These are phyloP conservation scores for Andrena chrysosceles DNA, from an alignment of 2,888 invertebrate species.

Conservation along the genomic window DNA sequence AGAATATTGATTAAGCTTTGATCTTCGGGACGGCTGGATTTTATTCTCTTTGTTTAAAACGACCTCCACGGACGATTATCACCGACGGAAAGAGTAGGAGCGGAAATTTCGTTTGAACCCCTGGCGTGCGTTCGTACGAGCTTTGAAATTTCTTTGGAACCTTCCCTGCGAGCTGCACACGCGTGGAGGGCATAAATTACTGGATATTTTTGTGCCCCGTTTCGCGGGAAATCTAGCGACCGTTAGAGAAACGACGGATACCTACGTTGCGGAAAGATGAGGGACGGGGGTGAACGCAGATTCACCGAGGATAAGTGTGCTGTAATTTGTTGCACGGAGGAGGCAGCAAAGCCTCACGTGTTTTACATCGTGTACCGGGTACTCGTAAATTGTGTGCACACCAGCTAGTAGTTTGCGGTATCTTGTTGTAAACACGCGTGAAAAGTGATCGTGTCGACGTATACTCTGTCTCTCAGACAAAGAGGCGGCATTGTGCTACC, in stretches of 20 bases:
- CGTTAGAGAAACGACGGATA: neutral
- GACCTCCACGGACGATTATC: neutral
- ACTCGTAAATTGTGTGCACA: constrained; percentile 19
- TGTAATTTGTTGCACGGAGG: neutral
- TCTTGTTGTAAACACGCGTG: constrained; percentile 27
- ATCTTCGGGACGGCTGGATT: constrained; percentile 11
- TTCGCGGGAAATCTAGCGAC: neutral
- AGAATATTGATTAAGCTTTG: constrained; percentile 27
- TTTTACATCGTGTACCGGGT: constrained; percentile 12
- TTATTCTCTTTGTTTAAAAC: constrained; percentile 15
- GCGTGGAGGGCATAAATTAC: neutral
- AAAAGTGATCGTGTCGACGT: constrained; percentile 15
- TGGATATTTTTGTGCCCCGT: neutral
- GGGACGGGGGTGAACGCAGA: neutral
- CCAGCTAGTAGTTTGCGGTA: constrained; percentile 10
- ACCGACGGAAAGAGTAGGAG: neutral
- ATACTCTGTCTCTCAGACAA: neutral
- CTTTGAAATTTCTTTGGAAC: neutral
- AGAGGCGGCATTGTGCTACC: neutral
- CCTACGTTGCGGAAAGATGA: neutral
- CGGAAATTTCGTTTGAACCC: neutral
- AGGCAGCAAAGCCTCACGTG: neutral
- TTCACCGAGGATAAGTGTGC: neutral
- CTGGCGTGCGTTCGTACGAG: neutral
- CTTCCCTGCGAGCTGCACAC: neutral